Evolutionary conservation across 2,113 vertebrate genomes (phyloP).

Genomic region (Microcebus tavaratra): DNA sequence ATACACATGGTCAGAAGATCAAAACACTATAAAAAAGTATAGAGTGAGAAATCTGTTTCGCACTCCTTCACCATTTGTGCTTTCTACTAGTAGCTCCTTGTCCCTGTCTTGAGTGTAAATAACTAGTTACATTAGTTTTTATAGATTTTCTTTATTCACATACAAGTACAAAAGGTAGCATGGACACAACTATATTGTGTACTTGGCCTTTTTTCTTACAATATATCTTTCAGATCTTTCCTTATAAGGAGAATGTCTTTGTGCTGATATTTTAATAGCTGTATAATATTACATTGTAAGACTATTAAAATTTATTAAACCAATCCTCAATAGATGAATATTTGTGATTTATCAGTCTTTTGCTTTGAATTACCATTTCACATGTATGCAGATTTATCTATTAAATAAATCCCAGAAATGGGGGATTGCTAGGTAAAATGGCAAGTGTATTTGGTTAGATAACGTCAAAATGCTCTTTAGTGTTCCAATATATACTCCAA

Average conservation of each 20-base stretch:
- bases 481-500: not conserved
- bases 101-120: not conserved
- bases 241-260: not conserved
- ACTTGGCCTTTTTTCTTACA: not conserved
- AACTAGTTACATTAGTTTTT: not conserved
- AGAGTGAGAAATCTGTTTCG: not conserved
- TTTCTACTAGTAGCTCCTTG: not conserved
- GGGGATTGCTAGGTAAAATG: not conserved
- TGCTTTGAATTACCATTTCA: not conserved
- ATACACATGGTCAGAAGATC: not conserved
- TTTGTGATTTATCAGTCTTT: not conserved
- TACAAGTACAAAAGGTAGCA: not conserved
- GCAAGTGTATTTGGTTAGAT: not conserved
- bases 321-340: not conserved
- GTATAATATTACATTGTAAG: not conserved
- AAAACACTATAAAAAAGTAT: not conserved
- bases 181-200: not conserved
- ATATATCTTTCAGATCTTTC: not conserved
- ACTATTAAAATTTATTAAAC: slow-evolving; percentile 5
- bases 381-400: not conserved
- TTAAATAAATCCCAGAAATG: not conserved
- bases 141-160: not conserved
- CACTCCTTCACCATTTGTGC: not conserved
- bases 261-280: not conserved
- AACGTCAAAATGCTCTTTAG: not conserved